Percentiles rank a stretch among this genome's conserved stretches.
Evolutionary conservation across 2,888 invertebrate genomes (phyloP).

Genomic region (Drosophila mettleri): DNA sequence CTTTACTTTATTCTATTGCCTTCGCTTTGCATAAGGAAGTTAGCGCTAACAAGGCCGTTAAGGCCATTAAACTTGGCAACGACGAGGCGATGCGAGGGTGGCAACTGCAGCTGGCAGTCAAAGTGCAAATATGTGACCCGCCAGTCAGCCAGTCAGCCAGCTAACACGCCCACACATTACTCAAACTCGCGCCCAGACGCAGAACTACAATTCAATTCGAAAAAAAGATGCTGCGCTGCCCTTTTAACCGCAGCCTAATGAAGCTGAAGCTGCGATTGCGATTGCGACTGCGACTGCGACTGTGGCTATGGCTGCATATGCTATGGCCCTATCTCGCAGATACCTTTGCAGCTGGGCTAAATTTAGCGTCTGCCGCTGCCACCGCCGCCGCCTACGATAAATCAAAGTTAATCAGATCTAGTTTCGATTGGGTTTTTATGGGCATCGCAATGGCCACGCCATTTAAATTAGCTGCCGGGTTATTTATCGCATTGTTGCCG

Average conservation of each 20-base stretch:
- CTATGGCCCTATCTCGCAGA: conserved; percentile 1
- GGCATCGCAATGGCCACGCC: conserved; percentile 65
- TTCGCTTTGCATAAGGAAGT: conserved; percentile 64
- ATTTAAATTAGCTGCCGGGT: conserved; percentile 84
- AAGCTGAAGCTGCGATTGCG: conserved; percentile 57
- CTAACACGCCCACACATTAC: conserved; percentile 75
- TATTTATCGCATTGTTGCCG: conserved; percentile 82
- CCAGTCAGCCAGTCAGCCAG: no score
- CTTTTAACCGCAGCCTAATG: conserved; percentile 70
- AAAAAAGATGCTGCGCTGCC: conserved; percentile 52
- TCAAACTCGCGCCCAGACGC: conserved; percentile 71
- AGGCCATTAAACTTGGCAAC: conserved; percentile 58
- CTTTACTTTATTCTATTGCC: not conserved
- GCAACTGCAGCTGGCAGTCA: conserved; percentile 55
- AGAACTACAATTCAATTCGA: conserved; percentile 62
- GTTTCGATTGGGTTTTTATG: conserved; percentile 77
- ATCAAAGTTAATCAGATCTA: conserved; percentile 82
- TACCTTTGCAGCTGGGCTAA: conserved; percentile 47
- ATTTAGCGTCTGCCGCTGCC: conserved; percentile 57
- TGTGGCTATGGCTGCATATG: conserved; percentile 6
- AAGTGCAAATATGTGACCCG: conserved; percentile 76
- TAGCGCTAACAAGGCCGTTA: conserved; percentile 70
- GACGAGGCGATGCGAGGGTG: conserved; percentile 29
- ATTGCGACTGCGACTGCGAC: not conserved
- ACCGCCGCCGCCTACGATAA: conserved; percentile 75